These are phyloP conservation scores for Condylura cristata DNA, from an alignment of 2,113 vertebrate genomes.

Conservation along the genomic window DNA sequence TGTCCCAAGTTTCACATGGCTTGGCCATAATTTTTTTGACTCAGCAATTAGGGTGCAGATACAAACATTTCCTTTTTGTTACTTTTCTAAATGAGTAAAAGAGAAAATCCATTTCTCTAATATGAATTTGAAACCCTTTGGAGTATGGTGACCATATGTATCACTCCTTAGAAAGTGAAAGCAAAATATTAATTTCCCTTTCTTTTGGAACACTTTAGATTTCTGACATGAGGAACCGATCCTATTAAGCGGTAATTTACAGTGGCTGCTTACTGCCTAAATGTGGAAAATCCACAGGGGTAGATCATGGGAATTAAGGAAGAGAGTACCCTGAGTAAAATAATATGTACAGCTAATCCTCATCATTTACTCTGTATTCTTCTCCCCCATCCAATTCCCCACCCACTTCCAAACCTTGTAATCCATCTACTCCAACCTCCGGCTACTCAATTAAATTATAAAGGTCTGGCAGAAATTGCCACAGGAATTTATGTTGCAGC, in stretches of 20 bases:
- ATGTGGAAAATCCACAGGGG: constrained; percentile 67
- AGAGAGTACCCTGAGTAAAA: constrained; percentile 48
- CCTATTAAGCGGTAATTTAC: constrained; percentile 75
- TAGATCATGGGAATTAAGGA: constrained; percentile 61
- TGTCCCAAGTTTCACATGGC: constrained; percentile 57
- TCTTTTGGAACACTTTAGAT: constrained; percentile 75
- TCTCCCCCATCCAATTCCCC: not conserved
- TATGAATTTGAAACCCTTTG: constrained; percentile 57
- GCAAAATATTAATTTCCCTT: constrained; percentile 79
- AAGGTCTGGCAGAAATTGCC: constrained; percentile 6
- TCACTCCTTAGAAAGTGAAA: constrained; percentile 77
- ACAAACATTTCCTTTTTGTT: constrained; percentile 62
- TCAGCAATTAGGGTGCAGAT: constrained; percentile 62
- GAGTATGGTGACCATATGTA: constrained; percentile 76
- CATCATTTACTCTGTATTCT: not conserved
- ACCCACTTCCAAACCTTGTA: not conserved
- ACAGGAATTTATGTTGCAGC: not conserved
- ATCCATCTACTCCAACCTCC: not conserved
- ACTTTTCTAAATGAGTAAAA: constrained; percentile 69
- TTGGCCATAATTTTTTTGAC: constrained; percentile 50
- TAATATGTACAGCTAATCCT: constrained; percentile 53
- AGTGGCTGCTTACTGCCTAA: constrained; percentile 75
- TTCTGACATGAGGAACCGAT: constrained; percentile 77
- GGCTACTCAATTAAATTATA: constrained; percentile 33
- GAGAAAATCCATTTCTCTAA: constrained; percentile 74